phyloP scores from a whole-genome alignment of 2,797 vertebrate genomes.

The Microhierax caerulescens region DNA sequence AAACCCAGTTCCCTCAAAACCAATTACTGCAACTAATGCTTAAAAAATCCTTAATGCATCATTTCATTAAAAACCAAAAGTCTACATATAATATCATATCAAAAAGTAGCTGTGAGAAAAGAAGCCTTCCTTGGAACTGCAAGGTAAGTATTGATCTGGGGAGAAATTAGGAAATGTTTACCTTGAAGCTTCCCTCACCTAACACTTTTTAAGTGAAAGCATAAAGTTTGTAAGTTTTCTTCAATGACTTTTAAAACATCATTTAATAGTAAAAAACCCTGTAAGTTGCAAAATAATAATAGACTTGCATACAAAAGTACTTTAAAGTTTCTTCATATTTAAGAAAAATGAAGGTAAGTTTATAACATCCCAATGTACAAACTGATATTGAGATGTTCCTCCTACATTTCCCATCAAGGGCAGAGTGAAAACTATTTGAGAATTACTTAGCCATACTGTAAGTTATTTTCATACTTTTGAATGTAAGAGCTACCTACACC shows the following conservation, averaged over 20 bases:
- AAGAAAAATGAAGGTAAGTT: not conserved
- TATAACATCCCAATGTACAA: not conserved
- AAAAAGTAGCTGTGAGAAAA: not conserved
- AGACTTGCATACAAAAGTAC: not conserved
- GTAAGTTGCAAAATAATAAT: not conserved
- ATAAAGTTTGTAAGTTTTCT: not conserved
- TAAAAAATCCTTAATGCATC: not conserved
- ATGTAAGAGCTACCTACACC: not conserved
- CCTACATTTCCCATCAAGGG: not conserved
- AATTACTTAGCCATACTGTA: not conserved
- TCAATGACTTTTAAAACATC: not conserved
- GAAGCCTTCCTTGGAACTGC: not conserved
- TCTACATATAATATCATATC: not conserved
- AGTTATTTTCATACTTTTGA: not conserved
- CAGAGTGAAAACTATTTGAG: not conserved
- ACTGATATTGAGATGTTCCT: not conserved
- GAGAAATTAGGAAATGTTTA: not conserved
- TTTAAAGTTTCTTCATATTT: not conserved
- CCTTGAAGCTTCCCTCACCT: not conserved
- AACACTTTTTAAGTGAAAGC: not conserved
- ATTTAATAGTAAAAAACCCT: not conserved
- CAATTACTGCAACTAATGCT: not conserved
- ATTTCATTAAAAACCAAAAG: not conserved
- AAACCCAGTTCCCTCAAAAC: not conserved
- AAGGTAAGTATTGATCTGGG: not conserved